phyloP scores from a whole-genome alignment of 92 coral and sea anemone genomes.

The Metridium senile region DNA sequence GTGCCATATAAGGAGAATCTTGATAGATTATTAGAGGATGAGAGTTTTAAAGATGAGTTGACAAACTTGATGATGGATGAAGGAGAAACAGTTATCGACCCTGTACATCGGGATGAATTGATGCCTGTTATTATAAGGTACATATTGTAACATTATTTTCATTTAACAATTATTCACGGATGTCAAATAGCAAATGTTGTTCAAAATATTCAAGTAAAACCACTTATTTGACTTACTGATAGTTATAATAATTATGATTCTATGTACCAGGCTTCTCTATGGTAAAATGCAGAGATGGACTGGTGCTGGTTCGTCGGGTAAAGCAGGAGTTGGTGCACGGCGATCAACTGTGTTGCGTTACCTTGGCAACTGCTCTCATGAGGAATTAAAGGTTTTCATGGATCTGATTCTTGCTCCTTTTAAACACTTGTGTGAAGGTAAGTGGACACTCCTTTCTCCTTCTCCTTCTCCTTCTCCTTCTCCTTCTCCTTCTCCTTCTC shows the following conservation, averaged over 20 bases:
- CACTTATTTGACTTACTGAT: too few relatives aligned
- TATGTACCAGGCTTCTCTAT: conserved; percentile 76
- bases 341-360: conserved; percentile 80
- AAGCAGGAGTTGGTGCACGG: conserved; percentile 75
- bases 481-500: background rate
- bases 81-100: conserved; percentile 72
- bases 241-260: too few relatives aligned
- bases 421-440: conserved; percentile 77
- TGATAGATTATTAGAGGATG: conserved; percentile 79
- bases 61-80: conserved; percentile 80
- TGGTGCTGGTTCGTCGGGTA: conserved; percentile 92
- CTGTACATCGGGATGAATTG: conserved; percentile 75
- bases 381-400: conserved; percentile 86
- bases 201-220: too few relatives aligned
- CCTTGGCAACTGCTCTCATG: conserved; percentile 78
- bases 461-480: background rate
- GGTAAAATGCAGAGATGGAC: conserved; percentile 97
- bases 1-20: conserved; percentile 86
- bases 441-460: background rate
- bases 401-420: conserved; percentile 86
- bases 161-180: too few relatives aligned
- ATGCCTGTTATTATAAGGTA: conserved; percentile 90
- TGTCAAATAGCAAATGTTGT: too few relatives aligned
- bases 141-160: background rate
- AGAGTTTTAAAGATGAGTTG: conserved; percentile 91